Percentiles rank a stretch among this genome's conserved stretches.
Conservation (phyloP, 2,797 vertebrate species). For the Falco concolor region DNA sequence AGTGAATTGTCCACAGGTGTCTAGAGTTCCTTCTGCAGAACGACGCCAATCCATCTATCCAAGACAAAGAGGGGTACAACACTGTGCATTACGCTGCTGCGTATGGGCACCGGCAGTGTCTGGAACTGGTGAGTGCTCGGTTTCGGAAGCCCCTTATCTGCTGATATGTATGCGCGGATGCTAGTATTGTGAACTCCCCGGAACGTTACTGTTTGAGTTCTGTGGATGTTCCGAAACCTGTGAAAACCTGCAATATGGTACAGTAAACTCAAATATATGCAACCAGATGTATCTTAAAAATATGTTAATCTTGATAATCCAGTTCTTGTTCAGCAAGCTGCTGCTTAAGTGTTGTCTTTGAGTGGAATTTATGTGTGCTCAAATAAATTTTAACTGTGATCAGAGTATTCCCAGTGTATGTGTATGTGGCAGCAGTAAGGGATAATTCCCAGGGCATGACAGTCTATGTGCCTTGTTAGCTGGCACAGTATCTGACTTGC, state of each 20-base stretch:
- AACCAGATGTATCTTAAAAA: neutral
- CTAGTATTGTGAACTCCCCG: neutral
- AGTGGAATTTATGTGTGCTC: neutral
- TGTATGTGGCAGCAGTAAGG: neutral
- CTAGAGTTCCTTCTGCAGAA: slow-evolving; percentile 92
- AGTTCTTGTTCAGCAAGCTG: neutral
- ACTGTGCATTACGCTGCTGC: slow-evolving; percentile 94
- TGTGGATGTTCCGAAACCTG: neutral
- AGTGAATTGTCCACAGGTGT: slow-evolving; percentile 79
- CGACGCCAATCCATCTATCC: slow-evolving; percentile 85
- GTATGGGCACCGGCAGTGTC: slow-evolving; percentile 92
- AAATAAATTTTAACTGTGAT: neutral
- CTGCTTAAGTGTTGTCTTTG: neutral
- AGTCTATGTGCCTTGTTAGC: neutral
- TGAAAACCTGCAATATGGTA: neutral
- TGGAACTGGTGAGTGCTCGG: slow-evolving; percentile 87
- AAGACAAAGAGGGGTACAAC: slow-evolving; percentile 92
- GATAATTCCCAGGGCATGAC: neutral
- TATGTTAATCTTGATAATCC: neutral
- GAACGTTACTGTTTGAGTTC: neutral
- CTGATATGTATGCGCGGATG: accelerated
- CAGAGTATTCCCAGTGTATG: neutral
- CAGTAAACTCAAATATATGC: neutral
- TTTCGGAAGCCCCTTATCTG: neutral
- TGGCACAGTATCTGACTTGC: neutral